A percentile compares a stretch with the other conserved stretches of the same genome.
phyloP scores from a whole-genome alignment of 2,797 vertebrate genomes.

The Lateolabrax maculatus region DNA sequence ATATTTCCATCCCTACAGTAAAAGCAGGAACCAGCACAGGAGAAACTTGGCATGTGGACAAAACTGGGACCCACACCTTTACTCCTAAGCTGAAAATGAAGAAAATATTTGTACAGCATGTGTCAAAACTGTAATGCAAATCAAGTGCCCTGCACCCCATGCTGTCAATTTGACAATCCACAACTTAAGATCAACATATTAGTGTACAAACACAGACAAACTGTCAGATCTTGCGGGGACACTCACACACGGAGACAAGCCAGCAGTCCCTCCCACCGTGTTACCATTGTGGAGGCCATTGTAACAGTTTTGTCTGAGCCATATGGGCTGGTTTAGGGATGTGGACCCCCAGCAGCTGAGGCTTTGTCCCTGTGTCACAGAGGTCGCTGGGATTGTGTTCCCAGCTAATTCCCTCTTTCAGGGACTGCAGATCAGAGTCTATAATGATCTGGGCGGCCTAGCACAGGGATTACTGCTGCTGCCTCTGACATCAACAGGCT shows the following conservation, averaged over 20 bases:
- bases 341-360: constrained; percentile 88
- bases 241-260: constrained; percentile 48
- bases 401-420: constrained; percentile 93
- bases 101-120: constrained; percentile 9
- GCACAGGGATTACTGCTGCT: constrained; percentile 81
- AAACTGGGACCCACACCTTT: not conserved
- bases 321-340: constrained; percentile 87
- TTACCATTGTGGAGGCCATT: constrained; percentile 84
- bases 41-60: not conserved
- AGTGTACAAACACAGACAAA: constrained; percentile 63
- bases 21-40: not conserved
- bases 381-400: constrained; percentile 90
- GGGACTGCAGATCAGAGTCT: constrained; percentile 89
- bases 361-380: constrained; percentile 88
- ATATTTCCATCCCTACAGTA: not conserved
- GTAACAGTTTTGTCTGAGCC: constrained; percentile 87
- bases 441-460: constrained; percentile 86
- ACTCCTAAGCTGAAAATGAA: not conserved
- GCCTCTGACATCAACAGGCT: constrained; percentile 79
- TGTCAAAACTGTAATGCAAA: not conserved
- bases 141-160: not conserved
- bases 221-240: constrained; percentile 53
- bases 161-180: constrained; percentile 25
- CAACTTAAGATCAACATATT: constrained; percentile 53
- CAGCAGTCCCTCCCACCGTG: constrained; percentile 82